Base-by-base conservation (phyloP, 2,797 vertebrate species). In the Tamandua tetradactyla region DNA sequence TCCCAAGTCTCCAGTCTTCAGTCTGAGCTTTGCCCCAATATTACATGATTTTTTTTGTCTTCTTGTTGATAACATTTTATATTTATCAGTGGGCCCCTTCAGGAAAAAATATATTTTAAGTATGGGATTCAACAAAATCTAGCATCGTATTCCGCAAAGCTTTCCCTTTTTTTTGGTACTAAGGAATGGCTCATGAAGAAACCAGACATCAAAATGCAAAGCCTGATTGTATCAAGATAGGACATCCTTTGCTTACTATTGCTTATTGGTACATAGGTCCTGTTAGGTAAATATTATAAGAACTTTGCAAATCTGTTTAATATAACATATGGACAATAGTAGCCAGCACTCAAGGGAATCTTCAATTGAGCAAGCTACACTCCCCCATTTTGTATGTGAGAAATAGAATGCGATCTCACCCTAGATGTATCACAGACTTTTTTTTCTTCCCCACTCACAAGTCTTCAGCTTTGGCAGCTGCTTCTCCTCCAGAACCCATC, bases 61-160 rank as follows among this genome's bases (percentile, higher is more conserved):
- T 89, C 44, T 68, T 93, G 35, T 42, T 88, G 64, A 27, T 86
- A 82, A 91, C 30, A 89, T 71, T 94, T 93, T 74, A 68, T 78
- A 87, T 88, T 89, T 86, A 88, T 66, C 52, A 81, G 81, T 82
- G 76, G 55, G 32, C 32, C 68, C 52, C 40, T 90, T 93, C 49
- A 90, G 47, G 3, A 30, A 91, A 61, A 69, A 87, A 59, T 78
- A 12, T 59, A 83, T 89, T 85, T 92, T 85, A 83, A 93, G 4
- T 74, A n/a, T 74, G 69, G n/a, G 7, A 66, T 59, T 74, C 37
- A 91, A 61, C 57, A 80, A 95, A 93, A 91, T 89, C 49, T 42
- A 93, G 27, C 32, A 69, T 25, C 35, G 9, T 80, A 85, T 69
- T 44, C 89, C 79, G 90, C 8, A 80, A n/a, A n/a, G 27, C 27